Evolutionary conservation across 2,888 invertebrate genomes (phyloP).

Genomic region (Pegoplata infirma): DNA sequence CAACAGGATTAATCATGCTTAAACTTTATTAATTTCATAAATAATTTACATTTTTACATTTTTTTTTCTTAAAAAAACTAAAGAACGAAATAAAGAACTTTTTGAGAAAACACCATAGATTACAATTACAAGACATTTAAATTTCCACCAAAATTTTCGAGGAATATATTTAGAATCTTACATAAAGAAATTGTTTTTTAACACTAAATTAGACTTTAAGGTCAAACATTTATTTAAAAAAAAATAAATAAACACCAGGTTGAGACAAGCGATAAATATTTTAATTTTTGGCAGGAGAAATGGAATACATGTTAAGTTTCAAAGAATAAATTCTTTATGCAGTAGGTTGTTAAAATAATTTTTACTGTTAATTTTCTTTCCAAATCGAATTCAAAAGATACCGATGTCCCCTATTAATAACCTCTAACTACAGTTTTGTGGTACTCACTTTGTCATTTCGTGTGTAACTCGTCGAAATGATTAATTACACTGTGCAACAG

Average conservation of each 20-base stretch:
- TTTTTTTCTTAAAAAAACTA: not conserved
- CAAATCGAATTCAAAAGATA: too few species aligned
- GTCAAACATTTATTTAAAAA: slow-evolving; percentile 32
- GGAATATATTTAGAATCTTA: too few species aligned
- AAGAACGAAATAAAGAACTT: not conserved
- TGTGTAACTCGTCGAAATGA: too few species aligned
- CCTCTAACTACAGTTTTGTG: too few species aligned
- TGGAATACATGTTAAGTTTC: too few species aligned
- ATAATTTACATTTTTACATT: slow-evolving; percentile 33
- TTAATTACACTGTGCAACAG: too few species aligned
- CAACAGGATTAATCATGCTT: slow-evolving; percentile 48
- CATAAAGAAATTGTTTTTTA: not conserved
- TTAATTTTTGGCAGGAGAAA: too few species aligned
- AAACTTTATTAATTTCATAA: slow-evolving; percentile 46
- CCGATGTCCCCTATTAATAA: too few species aligned
- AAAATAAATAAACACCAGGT: not conserved
- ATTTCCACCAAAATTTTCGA: slow-evolving; percentile 9
- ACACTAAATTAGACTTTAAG: slow-evolving; percentile 24
- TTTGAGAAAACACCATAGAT: slow-evolving; percentile 9
- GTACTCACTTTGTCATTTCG: too few species aligned
- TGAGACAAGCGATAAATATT: not conserved
- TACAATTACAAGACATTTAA: slow-evolving; percentile 28
- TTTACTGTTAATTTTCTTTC: too few species aligned
- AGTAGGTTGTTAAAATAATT: too few species aligned
- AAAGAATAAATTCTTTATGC: too few species aligned